phyloP scores from a whole-genome alignment of 2,113 vertebrate species.

The Microtus richardsoni region DNA sequence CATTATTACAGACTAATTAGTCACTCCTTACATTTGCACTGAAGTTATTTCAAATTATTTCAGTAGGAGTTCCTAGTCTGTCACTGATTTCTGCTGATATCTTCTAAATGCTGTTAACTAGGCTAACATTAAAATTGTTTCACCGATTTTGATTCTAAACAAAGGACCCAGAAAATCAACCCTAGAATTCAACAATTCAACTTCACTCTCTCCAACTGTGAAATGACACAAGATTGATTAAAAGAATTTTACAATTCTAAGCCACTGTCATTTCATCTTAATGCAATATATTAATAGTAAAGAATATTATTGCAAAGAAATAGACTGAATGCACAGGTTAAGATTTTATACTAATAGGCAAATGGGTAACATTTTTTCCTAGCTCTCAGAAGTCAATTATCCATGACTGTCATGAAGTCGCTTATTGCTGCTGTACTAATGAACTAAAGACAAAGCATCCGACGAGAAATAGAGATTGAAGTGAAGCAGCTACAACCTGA shows the following conservation, averaged over 20 bases:
- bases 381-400: not conserved
- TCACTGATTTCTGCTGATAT: conserved; percentile 24
- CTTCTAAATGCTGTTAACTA: conserved; percentile 38
- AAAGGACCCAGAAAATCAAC: not conserved
- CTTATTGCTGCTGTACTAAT: not conserved
- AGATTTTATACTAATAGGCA: not conserved
- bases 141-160: conserved; percentile 48
- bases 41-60: conserved; percentile 44
- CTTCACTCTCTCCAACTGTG: not conserved
- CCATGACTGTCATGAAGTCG: not conserved
- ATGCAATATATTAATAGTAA: conserved; percentile 11
- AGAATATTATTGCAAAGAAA: conserved; percentile 45
- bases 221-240: conserved; percentile 53
- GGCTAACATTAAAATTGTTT: not conserved
- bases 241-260: conserved; percentile 34
- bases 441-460: not conserved
- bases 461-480: not conserved
- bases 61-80: conserved; percentile 26
- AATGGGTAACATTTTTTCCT: conserved; percentile 19
- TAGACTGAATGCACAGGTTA: not conserved
- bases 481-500: not conserved
- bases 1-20: not conserved
- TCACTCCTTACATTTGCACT: conserved; percentile 22
- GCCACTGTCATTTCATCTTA: conserved; percentile 40
- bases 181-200: not conserved